Percentiles rank a stretch among this genome's conserved stretches.
phyloP scores from a whole-genome alignment of 2,888 invertebrate species.

The Marasmarcha lunaedactyla region DNA sequence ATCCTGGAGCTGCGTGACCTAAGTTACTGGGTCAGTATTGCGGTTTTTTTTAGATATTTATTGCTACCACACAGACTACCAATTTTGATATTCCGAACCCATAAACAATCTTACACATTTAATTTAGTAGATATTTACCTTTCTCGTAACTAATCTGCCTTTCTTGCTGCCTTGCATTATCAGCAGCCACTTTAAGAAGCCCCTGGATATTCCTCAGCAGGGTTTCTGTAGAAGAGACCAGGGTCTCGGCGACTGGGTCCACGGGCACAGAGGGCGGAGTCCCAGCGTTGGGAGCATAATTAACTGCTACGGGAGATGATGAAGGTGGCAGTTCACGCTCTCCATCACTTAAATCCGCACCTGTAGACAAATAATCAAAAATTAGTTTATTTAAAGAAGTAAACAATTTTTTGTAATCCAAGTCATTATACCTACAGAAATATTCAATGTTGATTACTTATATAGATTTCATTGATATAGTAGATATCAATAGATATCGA shows the following conservation, averaged over 20 bases:
- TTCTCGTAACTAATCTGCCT: slow-evolving; percentile 96
- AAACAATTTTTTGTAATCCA: no score
- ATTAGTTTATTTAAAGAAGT: no score
- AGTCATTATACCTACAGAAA: no score
- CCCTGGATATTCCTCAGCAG: slow-evolving; percentile 95
- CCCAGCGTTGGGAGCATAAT: slow-evolving; percentile 82
- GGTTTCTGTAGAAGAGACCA: slow-evolving; percentile 90
- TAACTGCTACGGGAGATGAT: slow-evolving; percentile 77
- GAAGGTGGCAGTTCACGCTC: slow-evolving; percentile 76
- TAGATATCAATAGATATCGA: no score
- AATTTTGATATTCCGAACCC: no score
- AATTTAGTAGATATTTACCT: slow-evolving; percentile 68
- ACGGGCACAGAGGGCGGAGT: slow-evolving; percentile 54
- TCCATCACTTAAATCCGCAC: slow-evolving; percentile 81
- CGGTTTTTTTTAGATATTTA: background rate
- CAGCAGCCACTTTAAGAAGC: slow-evolving; percentile 95
- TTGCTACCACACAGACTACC: background rate
- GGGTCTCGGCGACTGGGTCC: slow-evolving; percentile 61
- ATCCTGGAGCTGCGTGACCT: background rate
- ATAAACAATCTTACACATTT: no score
- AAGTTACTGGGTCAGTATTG: background rate
- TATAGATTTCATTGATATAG: no score
- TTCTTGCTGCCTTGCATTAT: slow-evolving; percentile 96
- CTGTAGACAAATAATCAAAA: slow-evolving; percentile 21
- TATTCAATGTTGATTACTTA: no score